Percentiles rank a stretch among this genome's conserved stretches.
phyloP scores from a whole-genome alignment of 1,140 invertebrate genomes.

The Camponotus floridanus region DNA sequence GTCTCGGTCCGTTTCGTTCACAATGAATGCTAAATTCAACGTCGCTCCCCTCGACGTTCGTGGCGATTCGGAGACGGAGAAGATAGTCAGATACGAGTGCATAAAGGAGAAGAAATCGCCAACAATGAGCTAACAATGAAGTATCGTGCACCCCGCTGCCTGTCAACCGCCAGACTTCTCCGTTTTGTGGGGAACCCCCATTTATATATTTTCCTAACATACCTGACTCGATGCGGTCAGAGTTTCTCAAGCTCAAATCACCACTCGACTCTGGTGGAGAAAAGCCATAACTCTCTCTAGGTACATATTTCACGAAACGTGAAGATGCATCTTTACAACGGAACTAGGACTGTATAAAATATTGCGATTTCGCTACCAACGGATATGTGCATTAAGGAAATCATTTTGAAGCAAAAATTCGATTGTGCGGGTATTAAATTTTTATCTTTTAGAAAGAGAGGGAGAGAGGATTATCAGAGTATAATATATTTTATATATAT shows the following conservation, averaged over 20 bases:
- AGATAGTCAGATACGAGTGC: conserved; percentile 67
- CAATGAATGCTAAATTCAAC: conserved; percentile 75
- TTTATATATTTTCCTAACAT: conserved; percentile 77
- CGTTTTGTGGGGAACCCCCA: conserved; percentile 75
- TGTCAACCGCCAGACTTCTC: conserved; percentile 68
- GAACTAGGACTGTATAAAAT: not conserved
- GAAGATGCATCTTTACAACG: conserved; percentile 7
- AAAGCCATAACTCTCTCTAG: conserved; percentile 53
- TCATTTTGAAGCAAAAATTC: not conserved
- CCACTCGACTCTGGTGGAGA: conserved; percentile 51
- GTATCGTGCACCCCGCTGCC: conserved; percentile 69
- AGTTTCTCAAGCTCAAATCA: conserved; percentile 70
- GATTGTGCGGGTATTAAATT: not conserved
- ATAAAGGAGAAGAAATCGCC: conserved; percentile 75
- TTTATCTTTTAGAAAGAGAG: too few species aligned
- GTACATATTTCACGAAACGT: conserved; percentile 31
- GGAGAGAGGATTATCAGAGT: not conserved
- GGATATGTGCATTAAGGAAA: not conserved
- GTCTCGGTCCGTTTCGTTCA: conserved; percentile 55
- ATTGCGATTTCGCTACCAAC: not conserved
- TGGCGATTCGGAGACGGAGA: conserved; percentile 23
- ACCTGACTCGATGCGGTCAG: conserved; percentile 73
- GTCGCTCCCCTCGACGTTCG: conserved; percentile 33
- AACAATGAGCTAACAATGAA: conserved; percentile 80
- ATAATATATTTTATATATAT: not conserved